Evolutionary conservation across 1,140 invertebrate species (phyloP).

Genomic region (Drosophila kohkoa): DNA sequence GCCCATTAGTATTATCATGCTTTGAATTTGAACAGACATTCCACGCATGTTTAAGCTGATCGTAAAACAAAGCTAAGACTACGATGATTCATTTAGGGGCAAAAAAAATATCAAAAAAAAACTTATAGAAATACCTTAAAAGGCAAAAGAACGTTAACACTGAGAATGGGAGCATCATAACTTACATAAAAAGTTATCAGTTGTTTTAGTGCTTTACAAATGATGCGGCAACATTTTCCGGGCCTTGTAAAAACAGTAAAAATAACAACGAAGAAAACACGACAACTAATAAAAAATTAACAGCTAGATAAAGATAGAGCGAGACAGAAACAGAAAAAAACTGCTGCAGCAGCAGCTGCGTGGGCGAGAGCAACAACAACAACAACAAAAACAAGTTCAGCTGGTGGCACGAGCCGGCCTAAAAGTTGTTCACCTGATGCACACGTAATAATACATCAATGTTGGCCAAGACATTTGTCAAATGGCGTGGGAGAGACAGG

Average conservation of each 20-base stretch:
- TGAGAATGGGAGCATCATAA: conserved; percentile 24
- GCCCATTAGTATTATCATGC: not conserved
- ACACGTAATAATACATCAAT: conserved; percentile 46
- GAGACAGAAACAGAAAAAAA: conserved; percentile 8
- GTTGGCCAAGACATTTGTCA: conserved; percentile 46
- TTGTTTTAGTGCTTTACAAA: conserved; percentile 61
- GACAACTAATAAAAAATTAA: conserved; percentile 68
- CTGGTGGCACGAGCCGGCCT: conserved; percentile 45
- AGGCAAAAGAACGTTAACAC: not conserved
- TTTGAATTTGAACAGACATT: conserved; percentile 1
- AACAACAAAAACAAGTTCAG: conserved; percentile 25
- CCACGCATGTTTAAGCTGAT: not conserved
- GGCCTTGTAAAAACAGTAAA: conserved; percentile 25
- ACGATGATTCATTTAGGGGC: conserved; percentile 6
- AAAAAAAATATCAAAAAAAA: not conserved
- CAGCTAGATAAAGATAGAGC: conserved; percentile 55
- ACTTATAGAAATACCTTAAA: not conserved
- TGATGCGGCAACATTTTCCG: conserved; percentile 52
- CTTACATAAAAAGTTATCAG: conserved; percentile 57
- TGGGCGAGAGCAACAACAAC: conserved; percentile 34
- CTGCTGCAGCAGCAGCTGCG: conserved; percentile 18
- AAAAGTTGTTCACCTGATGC: conserved; percentile 45
- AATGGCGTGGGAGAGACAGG: conserved; percentile 34
- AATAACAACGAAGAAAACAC: conserved; percentile 41
- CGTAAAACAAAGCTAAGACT: not conserved